Conservation (phyloP, 2,888 invertebrate genomes). For the Microchrysa polita region DNA sequence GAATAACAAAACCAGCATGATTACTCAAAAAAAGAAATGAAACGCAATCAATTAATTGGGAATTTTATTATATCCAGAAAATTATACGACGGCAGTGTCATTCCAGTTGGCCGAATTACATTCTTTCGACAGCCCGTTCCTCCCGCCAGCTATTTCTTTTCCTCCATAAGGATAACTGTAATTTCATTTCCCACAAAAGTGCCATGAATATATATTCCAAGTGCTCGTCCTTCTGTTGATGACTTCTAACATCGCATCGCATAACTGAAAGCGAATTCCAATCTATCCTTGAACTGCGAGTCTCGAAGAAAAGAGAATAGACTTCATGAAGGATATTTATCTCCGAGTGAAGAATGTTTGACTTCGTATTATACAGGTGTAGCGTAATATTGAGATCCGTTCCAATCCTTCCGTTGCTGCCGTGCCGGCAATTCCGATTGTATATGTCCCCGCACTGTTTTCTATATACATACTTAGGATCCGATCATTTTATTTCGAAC, state of each 20-base stretch:
- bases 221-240: conserved; percentile 28
- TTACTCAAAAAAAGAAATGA: conserved; percentile 7
- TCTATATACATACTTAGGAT: conserved; percentile 3
- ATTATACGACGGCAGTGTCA: conserved; percentile 3
- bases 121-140: not conserved
- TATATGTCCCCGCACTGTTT: not conserved
- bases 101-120: not conserved
- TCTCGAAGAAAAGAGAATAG: conserved; percentile 23
- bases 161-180: conserved; percentile 27
- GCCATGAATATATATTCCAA: conserved; percentile 36
- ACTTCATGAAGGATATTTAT: conserved; percentile 36
- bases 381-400: conserved; percentile 4
- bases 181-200: conserved; percentile 31
- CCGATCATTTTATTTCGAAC: conserved; percentile 36
- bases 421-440: not conserved
- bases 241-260: conserved; percentile 37
- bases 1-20: too few species aligned
- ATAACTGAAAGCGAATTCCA: conserved; percentile 38
- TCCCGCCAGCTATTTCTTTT: not conserved
- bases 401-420: not conserved
- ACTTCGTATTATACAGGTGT: conserved; percentile 27
- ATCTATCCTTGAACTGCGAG: conserved; percentile 26
- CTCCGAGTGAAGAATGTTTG: conserved; percentile 29
- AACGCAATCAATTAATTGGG: conserved; percentile 37
- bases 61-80: conserved; percentile 31